Conservation (phyloP, 2,888 invertebrate genomes). For the Trilocha varians region DNA sequence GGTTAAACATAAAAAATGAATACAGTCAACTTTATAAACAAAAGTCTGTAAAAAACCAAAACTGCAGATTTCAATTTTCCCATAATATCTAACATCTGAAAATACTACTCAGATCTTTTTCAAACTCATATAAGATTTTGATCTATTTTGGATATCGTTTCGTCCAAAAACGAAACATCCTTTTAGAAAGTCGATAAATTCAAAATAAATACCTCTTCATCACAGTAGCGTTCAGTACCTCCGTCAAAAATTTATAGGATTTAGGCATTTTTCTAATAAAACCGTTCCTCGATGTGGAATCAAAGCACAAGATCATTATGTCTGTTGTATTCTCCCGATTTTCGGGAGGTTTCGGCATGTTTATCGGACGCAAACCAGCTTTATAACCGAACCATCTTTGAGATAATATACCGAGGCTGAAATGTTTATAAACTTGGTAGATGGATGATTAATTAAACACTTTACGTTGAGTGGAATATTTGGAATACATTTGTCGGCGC, state of each 20-base stretch:
- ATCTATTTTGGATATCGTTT: too few relatives aligned
- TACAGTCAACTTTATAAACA: too few relatives aligned
- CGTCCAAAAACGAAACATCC: neutral
- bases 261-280: conserved; percentile 86
- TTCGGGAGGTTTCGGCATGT: conserved; percentile 8
- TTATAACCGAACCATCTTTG: conserved; percentile 38
- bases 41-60: too few relatives aligned
- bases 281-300: conserved; percentile 88
- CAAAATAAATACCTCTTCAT: conserved; percentile 15
- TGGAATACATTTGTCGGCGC: too few relatives aligned
- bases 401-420: conserved; percentile 19
- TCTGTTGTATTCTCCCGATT: conserved; percentile 52
- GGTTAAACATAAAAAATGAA: too few relatives aligned
- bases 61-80: too few relatives aligned
- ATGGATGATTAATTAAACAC: too few relatives aligned
- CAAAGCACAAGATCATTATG: conserved; percentile 88
- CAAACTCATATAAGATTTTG: too few relatives aligned
- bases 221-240: conserved; percentile 24
- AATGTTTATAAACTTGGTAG: neutral
- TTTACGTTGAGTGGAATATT: too few relatives aligned
- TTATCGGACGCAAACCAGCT: conserved; percentile 29
- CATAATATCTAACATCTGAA: too few relatives aligned
- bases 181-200: too few relatives aligned
- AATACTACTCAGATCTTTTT: too few relatives aligned
- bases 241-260: conserved; percentile 78